Base-by-base conservation (phyloP, 1,140 invertebrate genomes). In the Orius insidiosus region DNA sequence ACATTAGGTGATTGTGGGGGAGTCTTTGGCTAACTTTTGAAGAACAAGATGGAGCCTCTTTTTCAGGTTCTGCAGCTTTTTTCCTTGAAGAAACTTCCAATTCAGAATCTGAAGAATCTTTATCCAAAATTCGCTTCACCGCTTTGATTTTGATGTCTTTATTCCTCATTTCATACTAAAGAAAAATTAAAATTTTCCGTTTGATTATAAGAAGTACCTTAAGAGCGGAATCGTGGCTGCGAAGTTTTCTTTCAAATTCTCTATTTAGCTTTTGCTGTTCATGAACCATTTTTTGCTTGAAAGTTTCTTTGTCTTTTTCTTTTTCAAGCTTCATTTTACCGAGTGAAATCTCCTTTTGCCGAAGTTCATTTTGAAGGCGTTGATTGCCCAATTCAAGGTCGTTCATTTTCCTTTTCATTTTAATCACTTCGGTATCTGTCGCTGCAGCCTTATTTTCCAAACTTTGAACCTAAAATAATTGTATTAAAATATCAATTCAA, bases 241-340 rank as follows among this genome's bases (percentile, higher is more conserved):
- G 69, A 37, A 82, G 63, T 59, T 75, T 80, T 40, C 58, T 62
- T 59, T 77, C 71, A 3, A 78, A 58, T 55, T 80, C 74, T 14
- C 66, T 65, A 39, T 66, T 71, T 58, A 75, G 68, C 57, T 80
- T 82, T 48, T 79, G 76, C 44, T 75, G 71, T 55, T 78, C 76
- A 1, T 68, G 69, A 18, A 76, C 78, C 5, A 80, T 73, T 55
- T 81, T 79, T 10, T 70, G 63, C 30, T 74, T 74, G 51, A 74
- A 78, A 55, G 75, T 78, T 50, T 76, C 70, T 59, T 84, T 83
- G 24, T 75, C 73, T 52, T 74, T 76, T 57, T 83, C 76, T 54
- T 78, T 80, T 48, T 86, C 80, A 18, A 82, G 64, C 15, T 75
- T 68, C 46, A 77, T 72, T 59, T 82, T 76, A 52, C 71, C 79